Evolutionary conservation across 2,113 vertebrate species (phyloP), one percentile per base, ranked within the genome.

Genomic region (Panthera tigris): DNA sequence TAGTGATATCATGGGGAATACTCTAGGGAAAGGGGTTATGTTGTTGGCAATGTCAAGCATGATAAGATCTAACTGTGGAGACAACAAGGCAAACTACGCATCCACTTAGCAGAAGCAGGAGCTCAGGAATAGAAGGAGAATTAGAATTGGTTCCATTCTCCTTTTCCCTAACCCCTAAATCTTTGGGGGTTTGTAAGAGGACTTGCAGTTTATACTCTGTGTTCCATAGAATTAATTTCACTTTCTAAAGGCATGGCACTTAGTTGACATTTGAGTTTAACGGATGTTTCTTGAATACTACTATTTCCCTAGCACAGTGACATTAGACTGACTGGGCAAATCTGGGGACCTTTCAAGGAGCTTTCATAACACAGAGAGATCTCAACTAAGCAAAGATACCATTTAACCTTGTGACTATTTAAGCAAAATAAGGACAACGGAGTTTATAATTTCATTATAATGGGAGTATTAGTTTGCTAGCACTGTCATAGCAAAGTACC

Each of bases 381-480:
- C 23, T 36, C 69, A 52, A 61, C 7, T 31, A 50, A 92, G 41
- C 5, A 86, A 1, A 79, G 16, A 55, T 33, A 7, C 23, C 41
- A 86, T 83, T 69, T 78, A 92, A 78, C 10, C 27, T n/a, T 68
- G 1, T 16, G 25, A 86, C 31, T 71, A 23, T 82, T 82, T 95
- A 31, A 69, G 65, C 1, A 78, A 82, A n/a, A 71, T 66, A 52
- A 25, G 57, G 48, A 36, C 23, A 83, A 73, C 16, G 27, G n/a
- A 71, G 11, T 29, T 39, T 89, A 52, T 33, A n/a, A 84, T 13
- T n/a, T 9, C 25, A 23, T 33, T 14, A 48, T 0, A 68, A 8
- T 33, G 31, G 11, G n/a, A 13, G 14, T 31, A 9, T 57, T 18
- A 23, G 3, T 68, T 82, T 36, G 4, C 66, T 80, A 21, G 13